phyloP scores from a whole-genome alignment of 2,888 invertebrate genomes.

The Calliphora vomitoria region DNA sequence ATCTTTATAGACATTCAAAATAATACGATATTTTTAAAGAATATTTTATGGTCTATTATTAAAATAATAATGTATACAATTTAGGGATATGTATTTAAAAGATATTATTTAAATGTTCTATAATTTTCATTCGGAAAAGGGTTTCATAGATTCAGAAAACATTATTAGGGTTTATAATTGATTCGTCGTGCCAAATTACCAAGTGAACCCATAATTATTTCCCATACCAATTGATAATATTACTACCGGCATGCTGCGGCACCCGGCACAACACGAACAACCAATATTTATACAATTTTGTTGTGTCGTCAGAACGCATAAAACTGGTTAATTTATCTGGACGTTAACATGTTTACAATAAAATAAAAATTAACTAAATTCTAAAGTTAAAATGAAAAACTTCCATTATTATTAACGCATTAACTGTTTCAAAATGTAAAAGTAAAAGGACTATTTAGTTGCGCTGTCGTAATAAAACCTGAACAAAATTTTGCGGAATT shows the following conservation, averaged over 20 bases:
- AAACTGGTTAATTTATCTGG: constrained; percentile 31
- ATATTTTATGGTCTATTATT: no score
- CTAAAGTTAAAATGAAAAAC: constrained; percentile 14
- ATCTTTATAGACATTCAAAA: no score
- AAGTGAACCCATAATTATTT: no score
- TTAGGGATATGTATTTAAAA: no score
- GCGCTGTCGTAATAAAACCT: background rate
- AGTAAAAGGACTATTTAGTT: constrained; percentile 45
- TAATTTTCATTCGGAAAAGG: no score
- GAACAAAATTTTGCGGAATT: constrained; percentile 14
- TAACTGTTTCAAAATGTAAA: constrained; percentile 19
- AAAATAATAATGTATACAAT: no score
- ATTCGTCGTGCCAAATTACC: no score
- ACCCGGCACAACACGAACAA: background rate
- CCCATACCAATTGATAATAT: background rate
- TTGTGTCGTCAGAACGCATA: background rate
- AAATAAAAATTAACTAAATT: background rate
- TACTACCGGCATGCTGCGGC: background rate
- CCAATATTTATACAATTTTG: background rate
- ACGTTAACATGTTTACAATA: constrained; percentile 1
- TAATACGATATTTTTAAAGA: no score
- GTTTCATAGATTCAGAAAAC: no score
- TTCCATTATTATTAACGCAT: constrained; percentile 27
- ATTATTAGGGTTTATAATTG: no score
- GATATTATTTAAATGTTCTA: no score